Evolutionary conservation across 2,888 invertebrate species (phyloP), one percentile per base, ranked within the genome.

Genomic region (Brenthis hecate): DNA sequence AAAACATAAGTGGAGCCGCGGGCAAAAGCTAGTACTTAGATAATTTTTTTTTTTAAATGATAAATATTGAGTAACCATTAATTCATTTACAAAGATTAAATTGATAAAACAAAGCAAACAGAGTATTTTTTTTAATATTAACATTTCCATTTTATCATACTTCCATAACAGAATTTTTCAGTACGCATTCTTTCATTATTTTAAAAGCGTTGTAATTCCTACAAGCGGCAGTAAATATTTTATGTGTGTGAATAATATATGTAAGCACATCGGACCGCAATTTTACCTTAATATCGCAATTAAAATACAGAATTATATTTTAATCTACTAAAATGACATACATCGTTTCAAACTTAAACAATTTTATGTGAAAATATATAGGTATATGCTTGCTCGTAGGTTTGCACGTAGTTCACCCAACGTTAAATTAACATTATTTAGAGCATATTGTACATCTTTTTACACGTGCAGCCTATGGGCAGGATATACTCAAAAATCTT

Each of bases 121-220:
- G 28, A 19, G 19, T 53, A 53, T 53, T 53, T 47, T 58, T 19
- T 48, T 19, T 4, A 14, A 58, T 58, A 43, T 58, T 14, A 13
- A 23, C 8, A 23, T 63, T 69, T 65, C 62, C 66, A 57, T 36
- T 28, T 57, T 64, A 69, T 54, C 53, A 58, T 64, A 66, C 57
- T 68, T 64, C 56, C 57, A 68, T 60, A 60, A 68, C 65, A 72
- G 66, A 68, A 63, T 67, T 47, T 64, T 66, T 71, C 65, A 64
- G 66, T 66, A 51, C 47, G 68, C 36, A 43, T 43, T 62, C 69
- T 73, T 71, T 75, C 72, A 75, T 75, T 72, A 75, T 68, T 72
- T 66, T 75, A 66, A 74, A 73, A 75, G 73, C 75, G 72, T 74
- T 73, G 71, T 71, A 73, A 73, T 70, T 74, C 64, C 60, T 70